Evolutionary conservation across 2,797 vertebrate species (phyloP).

Genomic region (Thalassophryne amazonica): DNA sequence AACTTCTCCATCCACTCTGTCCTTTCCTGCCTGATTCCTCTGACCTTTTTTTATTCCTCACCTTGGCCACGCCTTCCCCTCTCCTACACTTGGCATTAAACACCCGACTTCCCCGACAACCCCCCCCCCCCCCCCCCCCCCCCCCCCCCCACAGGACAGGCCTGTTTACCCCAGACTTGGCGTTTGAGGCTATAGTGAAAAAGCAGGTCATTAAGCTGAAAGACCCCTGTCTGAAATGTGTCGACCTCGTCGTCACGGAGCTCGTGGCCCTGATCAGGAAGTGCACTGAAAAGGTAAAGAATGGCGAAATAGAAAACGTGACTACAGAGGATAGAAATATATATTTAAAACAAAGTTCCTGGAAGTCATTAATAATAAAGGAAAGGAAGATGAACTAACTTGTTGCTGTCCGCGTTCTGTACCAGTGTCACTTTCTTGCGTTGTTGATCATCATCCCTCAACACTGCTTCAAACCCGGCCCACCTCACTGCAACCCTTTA

Average conservation of each 20-base stretch:
- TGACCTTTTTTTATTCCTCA: not conserved
- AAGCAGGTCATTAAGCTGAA: conserved; percentile 92
- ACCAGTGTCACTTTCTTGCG: conserved; percentile 8
- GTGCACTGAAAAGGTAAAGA: conserved; percentile 87
- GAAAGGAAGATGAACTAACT: conserved; percentile 22
- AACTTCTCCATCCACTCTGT: conserved; percentile 13
- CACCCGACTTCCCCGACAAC: conserved; percentile 54
- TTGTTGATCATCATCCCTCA: conserved; percentile 15
- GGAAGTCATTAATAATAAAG: not conserved
- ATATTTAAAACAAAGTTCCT: not conserved
- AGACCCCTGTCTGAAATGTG: conserved; percentile 92
- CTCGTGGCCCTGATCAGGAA: conserved; percentile 88
- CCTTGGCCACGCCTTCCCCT: conserved; percentile 1
- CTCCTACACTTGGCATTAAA: conserved; percentile 42
- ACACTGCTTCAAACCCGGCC: conserved; percentile 18
- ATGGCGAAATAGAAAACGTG: not conserved
- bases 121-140: conserved; percentile 54
- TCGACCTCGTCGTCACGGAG: conserved; percentile 90
- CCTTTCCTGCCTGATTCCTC: conserved; percentile 9
- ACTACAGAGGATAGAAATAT: not conserved
- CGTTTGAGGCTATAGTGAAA: conserved; percentile 95
- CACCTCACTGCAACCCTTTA: not conserved
- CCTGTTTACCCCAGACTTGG: conserved; percentile 91
- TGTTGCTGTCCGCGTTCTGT: not conserved
- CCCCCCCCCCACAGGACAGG: conserved; percentile 83